phyloP scores from a whole-genome alignment of 2,888 invertebrate species.

The Orgyia antiqua region DNA sequence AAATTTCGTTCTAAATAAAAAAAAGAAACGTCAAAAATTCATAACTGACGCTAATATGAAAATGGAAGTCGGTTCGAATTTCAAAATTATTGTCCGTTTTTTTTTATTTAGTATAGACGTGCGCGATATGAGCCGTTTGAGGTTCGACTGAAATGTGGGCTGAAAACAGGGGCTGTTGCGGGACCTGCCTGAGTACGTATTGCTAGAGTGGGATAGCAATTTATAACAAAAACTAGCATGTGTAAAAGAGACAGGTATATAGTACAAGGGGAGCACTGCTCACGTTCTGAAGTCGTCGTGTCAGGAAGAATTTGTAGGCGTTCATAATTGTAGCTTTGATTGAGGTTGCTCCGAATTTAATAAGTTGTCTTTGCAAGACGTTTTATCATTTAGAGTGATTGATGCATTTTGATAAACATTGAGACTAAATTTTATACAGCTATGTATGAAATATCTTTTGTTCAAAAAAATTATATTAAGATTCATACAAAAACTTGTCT shows the following conservation, averaged over 20 bases:
- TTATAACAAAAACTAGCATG: conserved; percentile 6
- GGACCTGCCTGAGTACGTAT: conserved; percentile 57
- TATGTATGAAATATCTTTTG: no score
- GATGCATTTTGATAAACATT: conserved; percentile 12
- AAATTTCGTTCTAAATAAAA: conserved; percentile 14
- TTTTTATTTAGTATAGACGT: conserved; percentile 22
- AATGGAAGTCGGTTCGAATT: conserved; percentile 27
- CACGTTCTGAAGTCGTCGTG: conserved; percentile 43
- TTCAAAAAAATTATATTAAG: no score
- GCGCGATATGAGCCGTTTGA: conserved; percentile 31
- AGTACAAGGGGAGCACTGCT: conserved; percentile 42
- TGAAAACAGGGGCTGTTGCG: conserved; percentile 58
- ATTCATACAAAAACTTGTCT: no score
- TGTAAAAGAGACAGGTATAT: conserved; percentile 32
- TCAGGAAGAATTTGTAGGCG: conserved; percentile 67
- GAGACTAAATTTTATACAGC: no score
- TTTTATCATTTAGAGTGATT: conserved; percentile 15
- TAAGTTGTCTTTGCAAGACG: conserved; percentile 33
- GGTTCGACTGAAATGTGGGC: conserved; percentile 57
- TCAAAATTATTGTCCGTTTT: conserved; percentile 31
- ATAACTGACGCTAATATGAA: conserved; percentile 32
- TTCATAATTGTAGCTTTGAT: conserved; percentile 58
- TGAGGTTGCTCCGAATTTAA: conserved; percentile 60
- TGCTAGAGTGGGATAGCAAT: conserved; percentile 34
- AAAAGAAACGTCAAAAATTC: conserved; percentile 34